Conservation (phyloP, 2,113 vertebrate genomes). For the Campylorhamphus procurvoides region DNA sequence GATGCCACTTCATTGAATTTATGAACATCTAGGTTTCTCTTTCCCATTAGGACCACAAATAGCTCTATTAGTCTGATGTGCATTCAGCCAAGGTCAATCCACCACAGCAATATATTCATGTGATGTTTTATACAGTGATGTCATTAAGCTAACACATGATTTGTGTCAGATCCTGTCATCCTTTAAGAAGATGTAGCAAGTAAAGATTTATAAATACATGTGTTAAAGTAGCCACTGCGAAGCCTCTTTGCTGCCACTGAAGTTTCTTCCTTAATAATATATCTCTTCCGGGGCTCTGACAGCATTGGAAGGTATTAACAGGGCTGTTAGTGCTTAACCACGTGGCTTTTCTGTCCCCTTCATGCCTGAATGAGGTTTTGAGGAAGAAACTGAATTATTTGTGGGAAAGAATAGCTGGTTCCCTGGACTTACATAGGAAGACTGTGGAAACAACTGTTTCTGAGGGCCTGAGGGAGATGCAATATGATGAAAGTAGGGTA, state of each 20-base stretch:
- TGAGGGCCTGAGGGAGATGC: neutral
- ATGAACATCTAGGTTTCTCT: neutral
- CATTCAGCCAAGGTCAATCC: neutral
- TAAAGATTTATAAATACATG: neutral
- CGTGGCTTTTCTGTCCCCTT: neutral
- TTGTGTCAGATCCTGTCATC: constrained; percentile 14
- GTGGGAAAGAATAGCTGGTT: neutral
- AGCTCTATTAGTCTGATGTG: neutral
- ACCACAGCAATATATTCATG: neutral
- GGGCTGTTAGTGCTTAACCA: neutral
- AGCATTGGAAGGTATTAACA: neutral
- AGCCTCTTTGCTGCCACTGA: neutral
- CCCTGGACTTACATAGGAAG: neutral
- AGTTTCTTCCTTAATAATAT: neutral
- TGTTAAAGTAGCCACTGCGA: neutral
- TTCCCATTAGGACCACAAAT: neutral
- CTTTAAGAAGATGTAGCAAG: neutral
- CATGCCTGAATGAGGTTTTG: neutral
- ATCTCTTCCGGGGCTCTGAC: neutral
- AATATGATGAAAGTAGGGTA: neutral
- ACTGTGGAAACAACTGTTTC: neutral
- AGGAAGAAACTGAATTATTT: neutral
- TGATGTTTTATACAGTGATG: neutral
- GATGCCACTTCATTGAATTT: constrained; percentile 6
- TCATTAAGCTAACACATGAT: neutral